Evolutionary conservation across 92 coral and sea anemone species (phyloP), one percentile per base, ranked within the genome.

Genomic region (Pocillopora grandis): DNA sequence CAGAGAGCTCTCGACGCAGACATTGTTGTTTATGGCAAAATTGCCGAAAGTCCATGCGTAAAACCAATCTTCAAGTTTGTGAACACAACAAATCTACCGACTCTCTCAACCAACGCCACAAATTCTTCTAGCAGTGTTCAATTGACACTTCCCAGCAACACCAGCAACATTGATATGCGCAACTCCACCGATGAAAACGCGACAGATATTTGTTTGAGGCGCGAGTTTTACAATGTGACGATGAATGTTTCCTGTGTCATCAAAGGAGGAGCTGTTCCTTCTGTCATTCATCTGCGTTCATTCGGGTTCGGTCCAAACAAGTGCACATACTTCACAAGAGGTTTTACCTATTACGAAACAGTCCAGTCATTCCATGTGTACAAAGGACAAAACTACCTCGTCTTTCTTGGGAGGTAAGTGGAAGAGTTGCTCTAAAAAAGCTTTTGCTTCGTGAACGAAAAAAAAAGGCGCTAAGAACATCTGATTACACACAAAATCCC

Each of bases 371-470:
- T 88, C 77, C 98, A 94, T 75, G 87, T 89, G 49, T 94, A 94
- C 82, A 77, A 90, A 82, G 91, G 77, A 16, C 77, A 27, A 20
- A 91, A 85, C 75, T 94, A 94, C 69, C 71, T 91, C 4, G 48
- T 94, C 78, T 94, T 94, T 85, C 83, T 94, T 16, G 94, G 95
- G 67, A 78, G 98, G 98, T 91, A 49, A 85, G 89, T 77, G 62
- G 18, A 10, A 62, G 62, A 14, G 36, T 7, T 3, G 52, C 52
- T 42, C 8, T 42, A 42, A 42, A 42, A 42, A 42, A 42, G 52
- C 52, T 42, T 42, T 42, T 42, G 4, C 52, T 3, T 42, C 52
- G 8, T 42, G 52, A 3, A 42, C 52, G 52, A 42, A 7, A 42
- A 42, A 27, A 42, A 3, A 7, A 3, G 52, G 4, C 7, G 52